phyloP scores from a whole-genome alignment of 2,888 invertebrate genomes.

The Polylopha cassiicola region DNA sequence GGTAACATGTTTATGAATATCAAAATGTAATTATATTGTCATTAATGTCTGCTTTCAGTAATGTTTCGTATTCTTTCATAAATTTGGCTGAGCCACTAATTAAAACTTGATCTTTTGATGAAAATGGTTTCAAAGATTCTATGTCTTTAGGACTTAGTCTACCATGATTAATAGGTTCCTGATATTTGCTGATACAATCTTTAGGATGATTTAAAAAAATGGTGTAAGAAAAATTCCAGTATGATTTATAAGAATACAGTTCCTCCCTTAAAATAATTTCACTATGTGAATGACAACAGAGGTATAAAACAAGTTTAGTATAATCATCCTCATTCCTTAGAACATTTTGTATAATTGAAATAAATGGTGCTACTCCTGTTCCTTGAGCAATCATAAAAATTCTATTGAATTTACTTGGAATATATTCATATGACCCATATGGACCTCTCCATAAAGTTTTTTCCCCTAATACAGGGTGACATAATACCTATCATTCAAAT shows the following conservation, averaged over 20 bases:
- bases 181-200: slow-evolving; percentile 52
- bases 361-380: slow-evolving; percentile 85
- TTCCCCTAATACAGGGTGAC: slow-evolving; percentile 61
- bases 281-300: slow-evolving; percentile 76
- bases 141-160: slow-evolving; percentile 56
- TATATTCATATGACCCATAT: slow-evolving; percentile 77
- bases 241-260: slow-evolving; percentile 75
- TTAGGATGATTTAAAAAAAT: slow-evolving; percentile 70
- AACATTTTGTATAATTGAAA: slow-evolving; percentile 78
- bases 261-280: slow-evolving; percentile 80
- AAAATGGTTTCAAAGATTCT: slow-evolving; percentile 41
- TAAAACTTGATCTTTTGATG: slow-evolving; percentile 60
- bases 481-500: too few species aligned
- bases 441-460: slow-evolving; percentile 84
- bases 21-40: slow-evolving; percentile 58
- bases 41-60: slow-evolving; percentile 36
- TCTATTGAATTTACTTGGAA: slow-evolving; percentile 56
- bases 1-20: slow-evolving; percentile 15
- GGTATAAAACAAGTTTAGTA: slow-evolving; percentile 78
- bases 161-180: slow-evolving; percentile 63
- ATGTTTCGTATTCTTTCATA: slow-evolving; percentile 62
- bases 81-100: slow-evolving; percentile 80
- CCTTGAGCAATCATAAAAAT: slow-evolving; percentile 80
- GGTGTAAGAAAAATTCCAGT: slow-evolving; percentile 86
- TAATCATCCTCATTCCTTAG: slow-evolving; percentile 82